phyloP scores from a whole-genome alignment of 2,797 vertebrate genomes.

The Paramormyrops hopkinsi region DNA sequence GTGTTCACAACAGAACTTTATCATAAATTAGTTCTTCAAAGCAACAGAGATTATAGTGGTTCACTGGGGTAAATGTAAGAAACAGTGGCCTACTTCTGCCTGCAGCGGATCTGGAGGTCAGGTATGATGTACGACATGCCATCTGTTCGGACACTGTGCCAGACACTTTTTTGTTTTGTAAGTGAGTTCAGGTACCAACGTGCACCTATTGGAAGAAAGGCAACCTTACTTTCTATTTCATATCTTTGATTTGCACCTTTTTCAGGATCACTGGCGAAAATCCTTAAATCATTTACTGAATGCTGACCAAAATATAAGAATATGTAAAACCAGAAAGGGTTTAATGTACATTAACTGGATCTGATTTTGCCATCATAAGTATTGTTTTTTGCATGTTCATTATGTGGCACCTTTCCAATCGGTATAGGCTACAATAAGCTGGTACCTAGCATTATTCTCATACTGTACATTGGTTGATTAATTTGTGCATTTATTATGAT shows the following conservation, averaged over 20 bases:
- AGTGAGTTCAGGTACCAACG: slow-evolving; percentile 56
- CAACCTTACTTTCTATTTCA: slow-evolving; percentile 49
- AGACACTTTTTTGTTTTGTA: slow-evolving; percentile 47
- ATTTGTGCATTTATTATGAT: neutral
- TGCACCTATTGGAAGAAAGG: slow-evolving; percentile 41
- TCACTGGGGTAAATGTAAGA: slow-evolving; percentile 40
- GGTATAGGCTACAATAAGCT: neutral
- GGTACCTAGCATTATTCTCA: neutral
- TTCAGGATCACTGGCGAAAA: slow-evolving; percentile 27
- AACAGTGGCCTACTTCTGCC: slow-evolving; percentile 44
- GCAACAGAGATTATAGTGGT: slow-evolving; percentile 27
- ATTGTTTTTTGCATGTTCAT: neutral
- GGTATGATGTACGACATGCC: slow-evolving; percentile 60
- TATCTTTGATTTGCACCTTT: slow-evolving; percentile 38
- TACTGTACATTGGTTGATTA: neutral
- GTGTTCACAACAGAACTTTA: slow-evolving; percentile 35
- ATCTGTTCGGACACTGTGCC: slow-evolving; percentile 59
- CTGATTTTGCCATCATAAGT: neutral
- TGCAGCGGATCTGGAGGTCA: slow-evolving; percentile 54
- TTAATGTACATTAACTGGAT: neutral
- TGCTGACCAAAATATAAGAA: neutral
- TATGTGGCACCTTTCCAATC: neutral
- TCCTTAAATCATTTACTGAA: neutral
- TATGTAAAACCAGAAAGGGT: neutral
- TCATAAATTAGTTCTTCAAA: slow-evolving; percentile 32